Conservation (phyloP, 2,797 vertebrate genomes). For the Lepilemur septentrionalis region DNA sequence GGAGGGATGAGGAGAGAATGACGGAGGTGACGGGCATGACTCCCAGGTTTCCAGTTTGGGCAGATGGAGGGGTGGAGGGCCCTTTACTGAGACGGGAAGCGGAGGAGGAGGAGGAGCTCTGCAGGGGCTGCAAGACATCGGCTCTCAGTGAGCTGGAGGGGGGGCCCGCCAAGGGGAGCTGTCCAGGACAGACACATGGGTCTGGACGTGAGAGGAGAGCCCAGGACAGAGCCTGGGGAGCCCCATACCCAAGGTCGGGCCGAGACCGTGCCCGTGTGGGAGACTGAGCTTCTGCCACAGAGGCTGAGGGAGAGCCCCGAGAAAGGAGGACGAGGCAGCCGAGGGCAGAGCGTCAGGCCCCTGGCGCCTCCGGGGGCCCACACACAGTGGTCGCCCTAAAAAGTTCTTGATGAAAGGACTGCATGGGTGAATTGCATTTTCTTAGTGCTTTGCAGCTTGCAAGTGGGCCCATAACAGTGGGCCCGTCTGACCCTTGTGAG, state of each 20-base stretch:
- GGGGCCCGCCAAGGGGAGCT: background rate
- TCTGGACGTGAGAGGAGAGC: background rate
- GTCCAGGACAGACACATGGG: rapidly evolving
- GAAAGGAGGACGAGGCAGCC: background rate
- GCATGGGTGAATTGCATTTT: rapidly evolving
- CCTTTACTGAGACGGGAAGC: background rate
- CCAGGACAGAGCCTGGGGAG: background rate
- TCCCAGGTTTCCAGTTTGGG: background rate
- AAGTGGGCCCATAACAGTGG: rapidly evolving
- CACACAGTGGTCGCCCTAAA: background rate
- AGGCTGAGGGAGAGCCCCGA: background rate
- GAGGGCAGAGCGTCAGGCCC: rapidly evolving
- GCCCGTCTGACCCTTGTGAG: rapidly evolving
- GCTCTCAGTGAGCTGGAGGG: background rate
- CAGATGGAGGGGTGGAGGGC: rapidly evolving
- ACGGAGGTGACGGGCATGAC: rapidly evolving
- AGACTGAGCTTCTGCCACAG: background rate
- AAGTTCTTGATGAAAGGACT: background rate
- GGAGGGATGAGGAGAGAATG: rapidly evolving
- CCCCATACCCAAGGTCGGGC: background rate
- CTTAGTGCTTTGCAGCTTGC: background rate
- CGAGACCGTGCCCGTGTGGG: background rate
- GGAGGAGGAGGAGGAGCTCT: background rate
- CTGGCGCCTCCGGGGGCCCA: background rate
- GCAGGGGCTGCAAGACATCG: rapidly evolving